Percentiles rank a stretch among this genome's conserved stretches.
Evolutionary conservation across 1,140 invertebrate genomes (phyloP).

Genomic region (Berghia stephanieae): DNA sequence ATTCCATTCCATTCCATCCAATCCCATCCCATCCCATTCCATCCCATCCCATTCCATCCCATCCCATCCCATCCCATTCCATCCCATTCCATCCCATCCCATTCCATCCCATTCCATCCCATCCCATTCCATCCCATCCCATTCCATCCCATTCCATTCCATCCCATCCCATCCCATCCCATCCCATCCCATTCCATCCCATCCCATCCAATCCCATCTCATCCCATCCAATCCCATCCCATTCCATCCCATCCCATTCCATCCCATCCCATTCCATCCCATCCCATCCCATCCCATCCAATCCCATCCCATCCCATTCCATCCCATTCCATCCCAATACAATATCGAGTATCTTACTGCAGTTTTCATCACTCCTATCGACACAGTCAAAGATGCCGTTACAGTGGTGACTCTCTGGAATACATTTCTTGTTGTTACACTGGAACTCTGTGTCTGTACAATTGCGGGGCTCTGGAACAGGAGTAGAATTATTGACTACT

Average conservation of each 20-base stretch:
- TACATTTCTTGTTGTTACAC: slow-evolving; percentile 53
- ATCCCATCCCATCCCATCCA: slow-evolving; percentile 37
- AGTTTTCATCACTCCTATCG: slow-evolving; percentile 59
- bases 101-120: slow-evolving; percentile 42
- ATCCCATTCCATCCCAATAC: neutral
- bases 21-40: too few species aligned
- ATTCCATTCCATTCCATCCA: too few species aligned
- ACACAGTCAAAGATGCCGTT: slow-evolving; percentile 61
- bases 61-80: slow-evolving; percentile 37
- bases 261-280: slow-evolving; percentile 35
- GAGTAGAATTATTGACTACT: neutral
- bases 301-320: neutral
- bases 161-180: slow-evolving; percentile 41
- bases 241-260: slow-evolving; percentile 39
- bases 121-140: slow-evolving; percentile 41
- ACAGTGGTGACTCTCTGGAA: slow-evolving; percentile 49
- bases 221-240: too few species aligned
- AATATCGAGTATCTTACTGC: neutral
- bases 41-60: too few species aligned
- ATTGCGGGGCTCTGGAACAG: slow-evolving; percentile 29
- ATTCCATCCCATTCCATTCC: slow-evolving; percentile 39
- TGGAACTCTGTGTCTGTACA: slow-evolving; percentile 41
- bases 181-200: slow-evolving; percentile 41
- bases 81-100: slow-evolving; percentile 38
- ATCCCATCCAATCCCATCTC: too few species aligned